Conservation (phyloP, 2,797 vertebrate genomes). For the Neoniphon sammara region DNA sequence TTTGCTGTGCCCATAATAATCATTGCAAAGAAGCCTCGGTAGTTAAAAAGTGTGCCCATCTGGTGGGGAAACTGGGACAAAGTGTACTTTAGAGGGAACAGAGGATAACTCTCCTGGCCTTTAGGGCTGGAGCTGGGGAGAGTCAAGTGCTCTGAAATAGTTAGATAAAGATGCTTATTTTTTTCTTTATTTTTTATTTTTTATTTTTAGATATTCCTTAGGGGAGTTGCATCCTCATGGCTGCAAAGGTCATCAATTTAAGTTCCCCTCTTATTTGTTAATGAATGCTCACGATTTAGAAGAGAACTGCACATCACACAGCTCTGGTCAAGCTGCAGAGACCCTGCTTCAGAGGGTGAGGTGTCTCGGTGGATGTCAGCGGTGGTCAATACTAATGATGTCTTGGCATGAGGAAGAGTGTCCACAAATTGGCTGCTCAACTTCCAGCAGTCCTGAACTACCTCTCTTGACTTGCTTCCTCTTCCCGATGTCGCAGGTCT, state of each 20-base stretch:
- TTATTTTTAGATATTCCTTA: slow-evolving; percentile 68
- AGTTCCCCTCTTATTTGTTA: slow-evolving; percentile 58
- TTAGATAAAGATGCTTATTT: slow-evolving; percentile 76
- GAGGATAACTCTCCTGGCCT: slow-evolving; percentile 80
- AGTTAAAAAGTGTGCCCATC: slow-evolving; percentile 82
- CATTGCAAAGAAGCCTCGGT: slow-evolving; percentile 75
- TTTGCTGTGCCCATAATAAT: slow-evolving; percentile 77
- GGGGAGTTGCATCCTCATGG: slow-evolving; percentile 61
- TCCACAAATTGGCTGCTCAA: slow-evolving; percentile 67
- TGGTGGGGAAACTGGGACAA: slow-evolving; percentile 84
- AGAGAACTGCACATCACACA: slow-evolving; percentile 24
- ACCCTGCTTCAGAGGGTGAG: slow-evolving; percentile 18
- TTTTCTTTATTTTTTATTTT: slow-evolving; percentile 20
- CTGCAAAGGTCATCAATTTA: slow-evolving; percentile 71
- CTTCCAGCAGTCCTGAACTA: slow-evolving; percentile 32
- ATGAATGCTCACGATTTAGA: slow-evolving; percentile 38
- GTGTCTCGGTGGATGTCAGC: slow-evolving; percentile 29
- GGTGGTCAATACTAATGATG: slow-evolving; percentile 64
- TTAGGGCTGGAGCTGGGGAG: slow-evolving; percentile 72
- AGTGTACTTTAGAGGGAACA: slow-evolving; percentile 82
- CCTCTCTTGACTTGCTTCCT: slow-evolving; percentile 22
- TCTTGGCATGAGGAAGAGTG: slow-evolving; percentile 44
- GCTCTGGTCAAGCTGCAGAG: slow-evolving; percentile 22
- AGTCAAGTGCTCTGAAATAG: slow-evolving; percentile 74
- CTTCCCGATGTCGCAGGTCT: slow-evolving; percentile 44